Evolutionary conservation across 1,140 invertebrate genomes (phyloP).

Genomic region (Pentalonia nigronervosa): DNA sequence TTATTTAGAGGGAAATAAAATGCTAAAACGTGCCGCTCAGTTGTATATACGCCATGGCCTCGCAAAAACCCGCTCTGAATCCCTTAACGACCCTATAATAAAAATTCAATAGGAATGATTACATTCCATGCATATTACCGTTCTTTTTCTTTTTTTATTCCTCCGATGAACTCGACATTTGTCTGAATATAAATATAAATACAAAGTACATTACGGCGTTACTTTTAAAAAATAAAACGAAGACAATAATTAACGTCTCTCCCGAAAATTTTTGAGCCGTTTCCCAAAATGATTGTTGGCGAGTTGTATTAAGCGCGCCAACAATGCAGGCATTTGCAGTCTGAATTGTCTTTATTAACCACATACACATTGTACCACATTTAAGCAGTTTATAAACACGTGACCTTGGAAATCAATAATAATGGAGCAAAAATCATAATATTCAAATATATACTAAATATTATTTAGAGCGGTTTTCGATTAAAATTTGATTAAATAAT

Average conservation of each 20-base stretch:
- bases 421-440: not conserved
- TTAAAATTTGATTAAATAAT: not conserved
- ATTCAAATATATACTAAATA: no score
- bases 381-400: not conserved
- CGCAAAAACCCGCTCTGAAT: not conserved
- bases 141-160: conserved; percentile 12
- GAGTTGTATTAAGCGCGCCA: not conserved
- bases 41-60: not conserved
- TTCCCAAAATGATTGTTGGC: not conserved
- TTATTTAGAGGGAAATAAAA: conserved; percentile 28
- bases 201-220: not conserved
- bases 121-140: conserved; percentile 34
- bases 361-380: not conserved
- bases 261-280: not conserved
- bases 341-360: not conserved
- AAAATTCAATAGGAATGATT: conserved; percentile 42
- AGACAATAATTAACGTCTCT: not conserved
- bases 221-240: not conserved
- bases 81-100: conserved; percentile 36
- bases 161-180: conserved; percentile 16
- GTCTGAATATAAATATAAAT: conserved; percentile 15
- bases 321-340: not conserved
- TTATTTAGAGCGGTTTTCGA: not conserved
- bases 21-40: conserved; percentile 5
- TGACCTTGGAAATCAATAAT: not conserved